Evolutionary conservation across 1,140 invertebrate species (phyloP).

Genomic region (Drosophila sp.): DNA sequence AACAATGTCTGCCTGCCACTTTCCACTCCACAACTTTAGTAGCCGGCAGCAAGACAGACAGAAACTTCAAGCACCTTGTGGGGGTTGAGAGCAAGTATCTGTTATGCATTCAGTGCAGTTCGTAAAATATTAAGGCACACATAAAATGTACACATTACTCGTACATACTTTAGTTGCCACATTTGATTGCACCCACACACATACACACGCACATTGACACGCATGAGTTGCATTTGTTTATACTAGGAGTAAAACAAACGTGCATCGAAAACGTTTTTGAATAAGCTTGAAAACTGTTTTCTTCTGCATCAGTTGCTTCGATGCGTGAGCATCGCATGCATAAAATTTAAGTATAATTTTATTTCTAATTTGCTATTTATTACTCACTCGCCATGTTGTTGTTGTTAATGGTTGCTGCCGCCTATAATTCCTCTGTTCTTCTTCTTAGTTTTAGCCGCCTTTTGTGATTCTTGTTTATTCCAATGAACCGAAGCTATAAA

Average conservation of each 20-base stretch:
- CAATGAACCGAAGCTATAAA: conserved; percentile 51
- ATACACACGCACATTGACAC: conserved; percentile 51
- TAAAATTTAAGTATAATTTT: conserved; percentile 40
- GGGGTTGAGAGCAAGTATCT: conserved; percentile 23
- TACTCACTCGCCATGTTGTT: conserved; percentile 81
- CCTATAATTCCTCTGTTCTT: conserved; percentile 2
- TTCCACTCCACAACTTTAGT: conserved; percentile 21
- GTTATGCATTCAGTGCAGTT: conserved; percentile 58
- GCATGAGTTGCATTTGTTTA: conserved; percentile 78
- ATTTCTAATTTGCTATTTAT: conserved; percentile 44
- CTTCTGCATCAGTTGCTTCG: conserved; percentile 8
- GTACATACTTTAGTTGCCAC: conserved; percentile 23
- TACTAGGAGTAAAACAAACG: conserved; percentile 52
- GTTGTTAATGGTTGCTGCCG: conserved; percentile 22
- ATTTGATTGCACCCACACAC: conserved; percentile 38
- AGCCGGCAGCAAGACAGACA: conserved; percentile 34
- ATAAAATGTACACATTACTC: conserved; percentile 45
- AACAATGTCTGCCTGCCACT: conserved; percentile 11
- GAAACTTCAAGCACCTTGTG: conserved; percentile 58
- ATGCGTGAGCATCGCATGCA: conserved; percentile 13
- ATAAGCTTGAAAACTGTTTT: conserved; percentile 16
- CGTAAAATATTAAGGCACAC: conserved; percentile 55
- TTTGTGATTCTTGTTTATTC: conserved; percentile 35
- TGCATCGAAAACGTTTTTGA: conserved; percentile 25
- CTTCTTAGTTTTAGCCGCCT: conserved; percentile 40